Evolutionary conservation across 2,797 vertebrate genomes (phyloP).

Genomic region (Diglossa cyanea): DNA sequence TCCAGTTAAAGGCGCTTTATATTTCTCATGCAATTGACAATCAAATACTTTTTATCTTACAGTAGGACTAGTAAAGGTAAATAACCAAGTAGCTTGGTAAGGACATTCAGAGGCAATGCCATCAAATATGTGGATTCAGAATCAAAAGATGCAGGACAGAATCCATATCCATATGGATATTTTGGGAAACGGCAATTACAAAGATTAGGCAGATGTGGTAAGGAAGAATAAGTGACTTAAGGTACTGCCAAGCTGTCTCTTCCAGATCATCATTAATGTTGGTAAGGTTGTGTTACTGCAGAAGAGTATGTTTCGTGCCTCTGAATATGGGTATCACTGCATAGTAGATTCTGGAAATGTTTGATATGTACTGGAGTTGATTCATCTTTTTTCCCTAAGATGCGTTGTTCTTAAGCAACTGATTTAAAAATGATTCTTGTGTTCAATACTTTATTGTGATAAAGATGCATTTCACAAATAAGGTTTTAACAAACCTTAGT

Average conservation of each 20-base stretch:
- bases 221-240: background rate
- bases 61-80: background rate
- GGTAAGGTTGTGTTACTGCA: background rate
- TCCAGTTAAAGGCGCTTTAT: background rate
- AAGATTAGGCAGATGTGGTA: background rate
- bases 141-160: background rate
- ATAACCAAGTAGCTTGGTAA: background rate
- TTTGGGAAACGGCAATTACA: background rate
- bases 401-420: background rate
- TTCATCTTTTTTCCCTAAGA: background rate
- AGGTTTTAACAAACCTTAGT: background rate
- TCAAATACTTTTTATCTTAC: background rate
- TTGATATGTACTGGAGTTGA: background rate
- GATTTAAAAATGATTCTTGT: rapidly evolving
- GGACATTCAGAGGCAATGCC: background rate
- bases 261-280: background rate
- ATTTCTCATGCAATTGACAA: background rate
- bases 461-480: background rate
- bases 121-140: background rate
- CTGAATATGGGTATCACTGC: background rate
- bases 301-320: background rate
- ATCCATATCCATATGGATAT: background rate
- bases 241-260: background rate
- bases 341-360: background rate
- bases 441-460: background rate